Conservation (phyloP, 1,140 invertebrate genomes). For the Drosophila auraria region DNA sequence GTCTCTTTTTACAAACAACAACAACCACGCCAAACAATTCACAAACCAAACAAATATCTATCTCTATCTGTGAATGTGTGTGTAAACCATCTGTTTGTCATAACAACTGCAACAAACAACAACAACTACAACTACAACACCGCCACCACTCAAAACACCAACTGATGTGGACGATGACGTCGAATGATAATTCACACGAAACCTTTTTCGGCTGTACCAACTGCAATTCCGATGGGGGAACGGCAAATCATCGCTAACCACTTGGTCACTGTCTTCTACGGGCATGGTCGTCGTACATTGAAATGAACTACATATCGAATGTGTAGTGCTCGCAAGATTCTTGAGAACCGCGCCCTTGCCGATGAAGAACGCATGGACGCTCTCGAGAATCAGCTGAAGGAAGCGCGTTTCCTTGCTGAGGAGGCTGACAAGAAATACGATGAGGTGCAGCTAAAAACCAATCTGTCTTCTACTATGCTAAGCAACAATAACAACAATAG, state of each 20-base stretch:
- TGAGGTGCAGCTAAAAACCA: conserved; percentile 92
- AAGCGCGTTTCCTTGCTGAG: conserved; percentile 99
- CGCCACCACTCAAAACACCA: conserved; percentile 46
- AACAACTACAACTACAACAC: conserved; percentile 40
- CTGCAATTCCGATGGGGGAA: conserved; percentile 42
- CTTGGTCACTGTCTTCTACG: conserved; percentile 84
- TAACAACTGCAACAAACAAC: conserved; percentile 63
- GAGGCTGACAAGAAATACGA: conserved; percentile 99
- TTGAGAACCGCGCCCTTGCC: conserved; percentile 99
- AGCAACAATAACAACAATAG: conserved; percentile 71
- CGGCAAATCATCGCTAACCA: conserved; percentile 78
- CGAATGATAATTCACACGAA: conserved; percentile 66
- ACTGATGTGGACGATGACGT: conserved; percentile 80
- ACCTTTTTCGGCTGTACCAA: conserved; percentile 72
- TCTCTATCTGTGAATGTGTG: conserved; percentile 46
- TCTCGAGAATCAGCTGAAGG: conserved; percentile 99
- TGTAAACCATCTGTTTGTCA: conserved; percentile 71
- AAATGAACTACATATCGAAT: conserved; percentile 47
- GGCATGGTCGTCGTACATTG: conserved; percentile 64
- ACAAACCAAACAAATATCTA: conserved; percentile 36
- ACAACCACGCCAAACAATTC: conserved; percentile 38
- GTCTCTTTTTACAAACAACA: conserved; percentile 74
- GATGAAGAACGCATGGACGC: conserved; percentile 99
- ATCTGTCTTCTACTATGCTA: conserved; percentile 66
- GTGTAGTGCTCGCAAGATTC: conserved; percentile 98